Conservation (phyloP, 1,140 invertebrate species). For the Rhyzopertha dominica region DNA sequence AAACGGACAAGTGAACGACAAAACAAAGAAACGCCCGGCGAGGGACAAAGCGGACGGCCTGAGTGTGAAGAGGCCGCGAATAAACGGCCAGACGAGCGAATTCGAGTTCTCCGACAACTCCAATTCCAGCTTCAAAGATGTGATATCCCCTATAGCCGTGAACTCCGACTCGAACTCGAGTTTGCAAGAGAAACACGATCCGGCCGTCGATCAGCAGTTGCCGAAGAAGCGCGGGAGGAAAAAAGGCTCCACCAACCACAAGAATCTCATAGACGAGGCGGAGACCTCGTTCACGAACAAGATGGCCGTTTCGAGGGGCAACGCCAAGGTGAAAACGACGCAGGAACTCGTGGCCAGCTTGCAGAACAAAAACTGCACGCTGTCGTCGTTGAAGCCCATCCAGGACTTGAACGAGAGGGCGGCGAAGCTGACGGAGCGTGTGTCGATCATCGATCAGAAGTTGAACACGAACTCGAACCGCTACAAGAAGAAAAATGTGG, state of each 20-base stretch:
- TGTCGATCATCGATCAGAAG: constrained; percentile 44
- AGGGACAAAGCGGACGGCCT: constrained; percentile 8
- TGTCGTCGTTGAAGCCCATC: constrained; percentile 22
- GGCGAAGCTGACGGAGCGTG: constrained; percentile 42
- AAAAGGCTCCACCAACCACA: constrained; percentile 62
- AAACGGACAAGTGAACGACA: constrained; percentile 36
- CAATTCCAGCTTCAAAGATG: constrained; percentile 44
- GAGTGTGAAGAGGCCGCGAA: constrained; percentile 24
- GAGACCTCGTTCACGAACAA: constrained; percentile 56
- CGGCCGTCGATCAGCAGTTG: constrained; percentile 31
- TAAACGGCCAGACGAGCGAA: constrained; percentile 35
- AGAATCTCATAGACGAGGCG: constrained; percentile 50
- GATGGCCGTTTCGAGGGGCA: constrained; percentile 57
- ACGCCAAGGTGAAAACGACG: constrained; percentile 77
- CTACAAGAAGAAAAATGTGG: constrained; percentile 32
- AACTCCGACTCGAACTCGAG: constrained; percentile 46
- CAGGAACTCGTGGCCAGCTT: constrained; percentile 75
- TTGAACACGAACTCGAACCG: constrained; percentile 39
- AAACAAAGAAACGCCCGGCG: constrained; percentile 8
- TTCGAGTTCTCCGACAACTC: constrained; percentile 42
- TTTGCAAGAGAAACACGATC: constrained; percentile 30
- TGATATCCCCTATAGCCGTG: constrained; percentile 20
- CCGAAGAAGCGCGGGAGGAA: constrained; percentile 63
- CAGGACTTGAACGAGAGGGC: constrained; percentile 42
- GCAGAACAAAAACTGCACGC: constrained; percentile 54